Conservation (phyloP, 2,113 vertebrate species). For the Dromiciops gliroides region DNA sequence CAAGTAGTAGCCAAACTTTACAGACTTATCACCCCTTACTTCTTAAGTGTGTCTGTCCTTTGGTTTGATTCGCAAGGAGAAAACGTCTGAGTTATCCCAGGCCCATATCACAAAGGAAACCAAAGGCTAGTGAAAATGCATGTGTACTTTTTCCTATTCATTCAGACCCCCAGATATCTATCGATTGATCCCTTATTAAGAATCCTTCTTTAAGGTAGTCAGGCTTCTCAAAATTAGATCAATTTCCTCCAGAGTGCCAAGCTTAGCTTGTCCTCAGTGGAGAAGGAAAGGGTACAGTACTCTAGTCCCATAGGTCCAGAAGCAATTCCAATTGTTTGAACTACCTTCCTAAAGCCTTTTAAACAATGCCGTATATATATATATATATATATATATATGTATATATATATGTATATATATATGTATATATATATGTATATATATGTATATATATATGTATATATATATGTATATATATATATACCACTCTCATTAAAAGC, state of each 20-base stretch:
- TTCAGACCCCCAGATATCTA: neutral
- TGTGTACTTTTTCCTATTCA: neutral
- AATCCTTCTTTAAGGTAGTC: neutral
- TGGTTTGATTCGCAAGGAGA: too few species aligned
- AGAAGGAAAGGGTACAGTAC: neutral
- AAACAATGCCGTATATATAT: too few species aligned
- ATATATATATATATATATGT: too few species aligned
- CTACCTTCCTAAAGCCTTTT: neutral
- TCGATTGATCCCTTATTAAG: neutral
- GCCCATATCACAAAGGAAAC: too few species aligned
- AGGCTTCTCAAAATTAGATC: neutral
- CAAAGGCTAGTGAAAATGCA: neutral
- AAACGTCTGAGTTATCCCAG: too few species aligned
- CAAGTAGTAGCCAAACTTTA: too few species aligned
- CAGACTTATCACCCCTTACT: too few species aligned
- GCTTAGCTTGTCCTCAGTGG: neutral
- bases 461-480: too few species aligned
- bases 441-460: too few species aligned
- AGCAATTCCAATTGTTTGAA: neutral
- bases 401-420: too few species aligned
- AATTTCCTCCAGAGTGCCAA: neutral
- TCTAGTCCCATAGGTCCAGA: neutral
- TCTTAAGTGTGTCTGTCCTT: too few species aligned
- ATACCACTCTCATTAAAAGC: neutral
- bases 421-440: too few species aligned